Evolutionary conservation across 2,797 vertebrate species (phyloP).

Genomic region (Propithecus deckenii): DNA sequence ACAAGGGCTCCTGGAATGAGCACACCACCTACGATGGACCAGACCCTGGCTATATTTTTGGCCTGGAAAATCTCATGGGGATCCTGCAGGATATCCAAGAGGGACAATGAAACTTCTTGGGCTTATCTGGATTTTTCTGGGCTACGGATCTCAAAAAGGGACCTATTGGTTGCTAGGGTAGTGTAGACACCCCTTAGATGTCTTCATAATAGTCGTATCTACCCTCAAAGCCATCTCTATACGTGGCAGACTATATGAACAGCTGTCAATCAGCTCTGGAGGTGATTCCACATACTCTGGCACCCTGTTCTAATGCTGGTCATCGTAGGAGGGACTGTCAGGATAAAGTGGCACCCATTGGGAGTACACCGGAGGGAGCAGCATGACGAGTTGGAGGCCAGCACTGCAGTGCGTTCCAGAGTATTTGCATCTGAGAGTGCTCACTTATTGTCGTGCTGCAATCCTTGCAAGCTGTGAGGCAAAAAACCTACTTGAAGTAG

Average conservation of each 20-base stretch:
- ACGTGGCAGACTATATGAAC: background rate
- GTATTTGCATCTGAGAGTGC: constrained; percentile 53
- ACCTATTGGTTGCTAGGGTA: background rate
- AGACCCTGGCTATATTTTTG: constrained; percentile 87
- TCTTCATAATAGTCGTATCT: constrained; percentile 7
- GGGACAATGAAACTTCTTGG: constrained; percentile 74
- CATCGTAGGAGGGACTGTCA: accelerated
- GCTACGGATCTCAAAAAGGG: constrained; percentile 57
- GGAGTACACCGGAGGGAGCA: accelerated
- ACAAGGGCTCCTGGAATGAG: constrained; percentile 80
- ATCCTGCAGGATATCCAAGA: constrained; percentile 83
- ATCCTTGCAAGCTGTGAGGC: constrained; percentile 59
- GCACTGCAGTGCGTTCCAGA: constrained; percentile 14
- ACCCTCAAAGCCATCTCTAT: background rate
- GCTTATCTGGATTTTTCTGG: background rate
- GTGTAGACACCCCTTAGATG: background rate
- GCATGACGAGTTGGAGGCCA: background rate
- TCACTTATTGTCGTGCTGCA: constrained; percentile 58
- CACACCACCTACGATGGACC: constrained; percentile 80
- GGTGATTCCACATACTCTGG: background rate
- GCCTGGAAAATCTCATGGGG: constrained; percentile 87
- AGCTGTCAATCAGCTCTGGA: background rate
- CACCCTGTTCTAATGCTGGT: background rate
- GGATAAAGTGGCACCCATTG: background rate
- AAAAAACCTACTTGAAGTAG: constrained; percentile 69